phyloP scores from a whole-genome alignment of 1,140 invertebrate genomes.

The Drosophila ercepeae region DNA sequence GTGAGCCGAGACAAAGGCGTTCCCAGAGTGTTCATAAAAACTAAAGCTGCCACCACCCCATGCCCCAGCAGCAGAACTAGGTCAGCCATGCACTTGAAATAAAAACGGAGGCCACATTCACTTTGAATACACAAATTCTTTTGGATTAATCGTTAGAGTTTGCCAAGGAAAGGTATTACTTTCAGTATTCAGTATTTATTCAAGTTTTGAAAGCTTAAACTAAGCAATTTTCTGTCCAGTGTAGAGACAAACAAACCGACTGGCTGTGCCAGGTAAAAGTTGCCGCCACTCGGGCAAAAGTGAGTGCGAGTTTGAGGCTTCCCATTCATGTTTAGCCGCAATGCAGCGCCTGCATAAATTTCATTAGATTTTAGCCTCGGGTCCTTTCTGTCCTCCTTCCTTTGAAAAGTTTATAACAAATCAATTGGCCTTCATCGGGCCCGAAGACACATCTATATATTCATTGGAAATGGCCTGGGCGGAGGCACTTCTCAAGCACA shows the following conservation, averaged over 20 bases:
- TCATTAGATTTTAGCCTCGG: constrained; percentile 75
- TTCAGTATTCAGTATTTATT: neutral
- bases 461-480: constrained; percentile 7
- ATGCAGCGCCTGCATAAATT: constrained; percentile 79
- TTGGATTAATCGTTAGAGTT: too few relatives aligned
- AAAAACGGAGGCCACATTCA: neutral
- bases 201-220: neutral
- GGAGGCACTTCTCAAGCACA: constrained; percentile 27
- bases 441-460: constrained; percentile 1
- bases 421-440: constrained; percentile 66
- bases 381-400: neutral
- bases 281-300: constrained; percentile 42
- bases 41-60: constrained; percentile 15
- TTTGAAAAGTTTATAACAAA: constrained; percentile 49
- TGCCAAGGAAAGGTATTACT: too few relatives aligned
- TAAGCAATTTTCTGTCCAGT: neutral
- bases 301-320: constrained; percentile 34
- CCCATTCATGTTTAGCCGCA: constrained; percentile 70
- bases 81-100: constrained; percentile 38
- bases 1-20: constrained; percentile 69
- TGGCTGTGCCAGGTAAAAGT: constrained; percentile 65
- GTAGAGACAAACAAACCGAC: constrained; percentile 45
- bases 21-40: constrained; percentile 76
- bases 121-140: neutral
- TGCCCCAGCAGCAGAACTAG: constrained; percentile 44